These are phyloP conservation scores for Clitarchus hookeri DNA, from an alignment of 2,888 invertebrate genomes.

Conservation along the genomic window DNA sequence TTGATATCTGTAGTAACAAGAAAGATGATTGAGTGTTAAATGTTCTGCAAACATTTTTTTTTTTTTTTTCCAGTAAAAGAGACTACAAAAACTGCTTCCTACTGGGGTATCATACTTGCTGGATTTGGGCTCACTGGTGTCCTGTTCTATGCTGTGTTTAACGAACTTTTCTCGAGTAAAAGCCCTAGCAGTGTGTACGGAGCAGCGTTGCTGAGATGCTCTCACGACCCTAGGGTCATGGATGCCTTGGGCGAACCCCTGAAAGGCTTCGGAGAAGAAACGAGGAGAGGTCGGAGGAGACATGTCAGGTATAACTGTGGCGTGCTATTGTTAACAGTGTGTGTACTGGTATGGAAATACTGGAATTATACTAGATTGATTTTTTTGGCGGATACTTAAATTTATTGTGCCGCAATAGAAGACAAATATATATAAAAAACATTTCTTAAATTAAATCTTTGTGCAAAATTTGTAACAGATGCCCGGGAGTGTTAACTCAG, in stretches of 20 bases:
- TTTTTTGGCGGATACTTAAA: no score
- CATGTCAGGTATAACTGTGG: slow-evolving; percentile 66
- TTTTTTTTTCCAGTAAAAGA: slow-evolving; percentile 76
- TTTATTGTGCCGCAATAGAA: no score
- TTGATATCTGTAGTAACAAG: no score
- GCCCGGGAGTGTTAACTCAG: no score
- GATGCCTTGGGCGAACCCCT: slow-evolving; percentile 89
- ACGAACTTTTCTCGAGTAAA: slow-evolving; percentile 84
- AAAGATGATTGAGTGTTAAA: not conserved
- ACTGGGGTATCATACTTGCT: slow-evolving; percentile 78
- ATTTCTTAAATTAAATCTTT: no score
- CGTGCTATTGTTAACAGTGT: no score
- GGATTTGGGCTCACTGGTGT: slow-evolving; percentile 82
- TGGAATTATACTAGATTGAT: no score
- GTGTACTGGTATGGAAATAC: no score
- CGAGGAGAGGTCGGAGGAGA: slow-evolving; percentile 77
- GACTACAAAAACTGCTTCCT: slow-evolving; percentile 86
- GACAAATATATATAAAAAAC: no score
- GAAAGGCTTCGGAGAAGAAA: slow-evolving; percentile 87
- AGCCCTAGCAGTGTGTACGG: slow-evolving; percentile 87
- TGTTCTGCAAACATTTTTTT: not conserved
- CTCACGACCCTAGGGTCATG: slow-evolving; percentile 73
- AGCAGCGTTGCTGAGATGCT: slow-evolving; percentile 75
- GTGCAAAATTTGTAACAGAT: no score
- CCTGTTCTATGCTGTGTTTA: slow-evolving; percentile 82